Percentiles rank a stretch among this genome's conserved stretches.
Conservation (phyloP, 2,113 vertebrate species). For the Otocyon megalotis region DNA sequence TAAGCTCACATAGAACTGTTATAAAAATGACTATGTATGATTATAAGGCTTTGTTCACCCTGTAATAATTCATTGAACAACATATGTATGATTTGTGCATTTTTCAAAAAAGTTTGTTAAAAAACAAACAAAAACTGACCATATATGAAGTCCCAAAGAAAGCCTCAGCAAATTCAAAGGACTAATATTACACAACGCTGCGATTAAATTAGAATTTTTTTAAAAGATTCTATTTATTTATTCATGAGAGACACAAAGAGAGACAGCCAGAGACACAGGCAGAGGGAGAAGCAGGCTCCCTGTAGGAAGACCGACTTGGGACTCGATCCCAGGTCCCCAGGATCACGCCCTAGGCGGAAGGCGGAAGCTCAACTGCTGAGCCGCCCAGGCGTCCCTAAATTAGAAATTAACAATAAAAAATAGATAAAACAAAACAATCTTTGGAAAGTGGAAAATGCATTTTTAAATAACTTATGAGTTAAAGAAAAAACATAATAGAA, state of each 20-base stretch:
- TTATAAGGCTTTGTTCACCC: not conserved
- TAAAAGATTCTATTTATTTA: too few relatives aligned
- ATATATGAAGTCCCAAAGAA: not conserved
- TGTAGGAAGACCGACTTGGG: too few relatives aligned
- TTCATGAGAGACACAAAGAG: too few relatives aligned
- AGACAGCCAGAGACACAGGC: too few relatives aligned
- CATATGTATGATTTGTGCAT: not conserved
- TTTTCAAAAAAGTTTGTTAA: constrained; percentile 39
- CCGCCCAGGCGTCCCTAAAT: not conserved
- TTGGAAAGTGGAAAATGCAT: not conserved
- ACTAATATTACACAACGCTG: not conserved
- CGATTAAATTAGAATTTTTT: constrained; percentile 27
- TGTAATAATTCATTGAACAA: constrained; percentile 35
- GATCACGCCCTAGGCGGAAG: too few relatives aligned
- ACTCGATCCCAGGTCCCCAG: too few relatives aligned
- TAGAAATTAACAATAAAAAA: constrained; percentile 64
- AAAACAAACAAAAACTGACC: not conserved
- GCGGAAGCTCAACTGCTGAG: too few relatives aligned
- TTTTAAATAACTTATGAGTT: constrained; percentile 42
- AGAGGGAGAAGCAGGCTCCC: too few relatives aligned
- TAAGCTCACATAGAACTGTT: not conserved
- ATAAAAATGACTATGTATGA: not conserved
- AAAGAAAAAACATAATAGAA: constrained; percentile 35
- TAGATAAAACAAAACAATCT: not conserved
- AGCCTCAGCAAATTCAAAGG: constrained; percentile 31